Percentiles rank a stretch among this genome's conserved stretches.
phyloP scores from a whole-genome alignment of 1,140 invertebrate genomes.

The Eueides isabella region DNA sequence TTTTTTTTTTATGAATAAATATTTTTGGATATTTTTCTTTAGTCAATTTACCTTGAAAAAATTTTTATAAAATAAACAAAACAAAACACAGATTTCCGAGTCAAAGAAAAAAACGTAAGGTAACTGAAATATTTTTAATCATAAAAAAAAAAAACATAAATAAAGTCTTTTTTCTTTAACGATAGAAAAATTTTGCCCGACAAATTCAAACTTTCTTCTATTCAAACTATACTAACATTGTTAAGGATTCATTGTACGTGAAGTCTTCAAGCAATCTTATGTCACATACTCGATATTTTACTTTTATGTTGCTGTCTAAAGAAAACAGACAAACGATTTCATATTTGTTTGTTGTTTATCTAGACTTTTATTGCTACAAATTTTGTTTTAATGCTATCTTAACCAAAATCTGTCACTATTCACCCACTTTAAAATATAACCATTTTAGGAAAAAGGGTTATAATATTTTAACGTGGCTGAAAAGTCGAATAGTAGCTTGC shows the following conservation, averaged over 20 bases:
- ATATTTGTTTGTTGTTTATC: constrained; percentile 14
- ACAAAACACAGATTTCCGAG: no score
- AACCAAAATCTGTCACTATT: no score
- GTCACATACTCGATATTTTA: constrained; percentile 39
- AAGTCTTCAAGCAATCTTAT: constrained; percentile 42
- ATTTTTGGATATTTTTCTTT: no score
- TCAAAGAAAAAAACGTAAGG: no score
- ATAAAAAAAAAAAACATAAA: background rate
- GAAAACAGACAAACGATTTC: constrained; percentile 18
- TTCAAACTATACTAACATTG: constrained; percentile 54
- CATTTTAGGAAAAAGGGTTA: no score
- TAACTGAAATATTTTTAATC: no score
- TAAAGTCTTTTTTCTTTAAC: background rate
- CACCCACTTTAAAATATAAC: no score
- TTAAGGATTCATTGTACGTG: constrained; percentile 49
- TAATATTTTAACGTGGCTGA: no score
- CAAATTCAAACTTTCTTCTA: constrained; percentile 52
- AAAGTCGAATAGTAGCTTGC: no score
- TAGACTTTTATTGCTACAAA: constrained; percentile 4
- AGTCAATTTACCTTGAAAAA: no score
- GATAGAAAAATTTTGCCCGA: constrained; percentile 47
- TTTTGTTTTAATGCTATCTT: background rate
- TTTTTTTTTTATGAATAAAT: no score
- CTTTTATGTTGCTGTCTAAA: constrained; percentile 27
- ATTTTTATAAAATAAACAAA: no score